These are phyloP conservation scores for Cyprinodon brontotheroides DNA, from an alignment of 2,113 vertebrate species.

Conservation along the genomic window DNA sequence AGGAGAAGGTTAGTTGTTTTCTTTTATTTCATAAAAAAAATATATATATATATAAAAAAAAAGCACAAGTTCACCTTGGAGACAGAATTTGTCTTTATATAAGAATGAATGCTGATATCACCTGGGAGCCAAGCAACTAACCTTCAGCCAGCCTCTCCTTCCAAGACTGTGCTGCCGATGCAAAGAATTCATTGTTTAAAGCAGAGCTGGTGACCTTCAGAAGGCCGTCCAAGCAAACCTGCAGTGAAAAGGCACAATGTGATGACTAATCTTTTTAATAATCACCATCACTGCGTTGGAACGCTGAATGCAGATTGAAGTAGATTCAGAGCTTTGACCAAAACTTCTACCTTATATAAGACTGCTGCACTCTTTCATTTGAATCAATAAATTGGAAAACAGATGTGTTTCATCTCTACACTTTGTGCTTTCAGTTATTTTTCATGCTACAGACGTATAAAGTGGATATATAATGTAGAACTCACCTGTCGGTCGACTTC, in stretches of 20 bases:
- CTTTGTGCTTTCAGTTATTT: background rate
- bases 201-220: slow-evolving; percentile 92
- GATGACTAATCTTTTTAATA: slow-evolving; percentile 24
- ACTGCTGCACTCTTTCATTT: background rate
- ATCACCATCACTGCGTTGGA: slow-evolving; percentile 8
- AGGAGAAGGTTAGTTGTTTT: background rate
- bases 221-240: slow-evolving; percentile 90
- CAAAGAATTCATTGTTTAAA: slow-evolving; percentile 98
- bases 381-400: background rate
- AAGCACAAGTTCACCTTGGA: slow-evolving; percentile 10
- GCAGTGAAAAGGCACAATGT: slow-evolving; percentile 41
- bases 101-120: slow-evolving; percentile 22
- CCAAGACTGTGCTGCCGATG: slow-evolving; percentile 96
- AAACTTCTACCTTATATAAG: background rate
- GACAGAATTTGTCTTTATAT: slow-evolving; percentile 1
- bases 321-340: background rate
- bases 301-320: background rate
- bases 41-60: background rate
- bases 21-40: background rate
- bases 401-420: background rate
- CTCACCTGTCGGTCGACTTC: slow-evolving; percentile 93
- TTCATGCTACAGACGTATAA: background rate
- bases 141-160: slow-evolving; percentile 96
- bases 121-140: slow-evolving; percentile 57
- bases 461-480: background rate